phyloP scores from a whole-genome alignment of 2,888 invertebrate species.

The Volucella bombylans region DNA sequence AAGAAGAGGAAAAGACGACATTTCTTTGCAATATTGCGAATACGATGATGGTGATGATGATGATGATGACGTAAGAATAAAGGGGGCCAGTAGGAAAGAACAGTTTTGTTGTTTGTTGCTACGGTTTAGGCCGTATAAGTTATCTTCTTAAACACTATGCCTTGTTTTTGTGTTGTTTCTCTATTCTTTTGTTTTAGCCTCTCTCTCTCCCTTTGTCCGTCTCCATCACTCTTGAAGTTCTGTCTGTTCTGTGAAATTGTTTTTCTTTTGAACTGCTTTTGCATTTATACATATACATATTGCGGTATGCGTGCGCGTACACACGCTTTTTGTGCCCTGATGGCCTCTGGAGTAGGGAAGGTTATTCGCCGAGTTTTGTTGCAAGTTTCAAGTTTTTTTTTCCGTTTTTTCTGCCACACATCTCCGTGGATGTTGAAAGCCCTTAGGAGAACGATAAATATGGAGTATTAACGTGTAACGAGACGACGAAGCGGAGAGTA shows the following conservation, averaged over 20 bases:
- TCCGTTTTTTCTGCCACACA: constrained; percentile 15
- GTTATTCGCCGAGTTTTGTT: constrained; percentile 63
- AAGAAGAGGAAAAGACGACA: constrained; percentile 38
- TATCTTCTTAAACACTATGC: constrained; percentile 50
- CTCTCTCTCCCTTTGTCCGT: constrained; percentile 9
- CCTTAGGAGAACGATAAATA: constrained; percentile 26
- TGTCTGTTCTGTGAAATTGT: constrained; percentile 5
- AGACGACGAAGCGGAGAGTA: constrained; percentile 23
- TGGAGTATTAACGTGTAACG: constrained; percentile 27
- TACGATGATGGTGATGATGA: constrained; percentile 36
- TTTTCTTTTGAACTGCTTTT: constrained; percentile 13
- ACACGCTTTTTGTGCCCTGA: constrained; percentile 57
- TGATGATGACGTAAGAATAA: constrained; percentile 71
- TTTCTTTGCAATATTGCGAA: constrained; percentile 53
- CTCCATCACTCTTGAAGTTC: constrained; percentile 2
- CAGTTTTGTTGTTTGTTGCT: constrained; percentile 67
- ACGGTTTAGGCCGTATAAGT: constrained; percentile 39
- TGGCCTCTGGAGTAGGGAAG: constrained; percentile 68
- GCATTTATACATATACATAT: background rate
- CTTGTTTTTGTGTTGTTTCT: constrained; percentile 31
- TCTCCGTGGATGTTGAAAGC: background rate
- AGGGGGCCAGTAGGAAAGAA: constrained; percentile 73
- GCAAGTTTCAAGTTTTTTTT: constrained; percentile 22
- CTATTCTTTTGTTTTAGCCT: constrained; percentile 42
- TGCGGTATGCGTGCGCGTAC: constrained; percentile 39